Evolutionary conservation across 2,888 invertebrate genomes (phyloP).

Genomic region (Icerya purchasi): DNA sequence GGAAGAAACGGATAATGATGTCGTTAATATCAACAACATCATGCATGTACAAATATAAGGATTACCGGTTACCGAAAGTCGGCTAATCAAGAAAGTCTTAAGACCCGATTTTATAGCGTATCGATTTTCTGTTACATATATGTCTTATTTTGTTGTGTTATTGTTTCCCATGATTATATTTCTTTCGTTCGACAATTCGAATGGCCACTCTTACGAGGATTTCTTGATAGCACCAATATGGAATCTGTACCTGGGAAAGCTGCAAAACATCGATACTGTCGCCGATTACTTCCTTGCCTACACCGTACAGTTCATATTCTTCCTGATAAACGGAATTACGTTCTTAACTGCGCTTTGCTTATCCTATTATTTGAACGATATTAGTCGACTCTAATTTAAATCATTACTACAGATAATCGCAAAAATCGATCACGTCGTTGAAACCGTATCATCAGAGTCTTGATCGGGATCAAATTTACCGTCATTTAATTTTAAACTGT

Average conservation of each 20-base stretch:
- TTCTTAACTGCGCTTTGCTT: background rate
- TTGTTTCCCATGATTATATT: background rate
- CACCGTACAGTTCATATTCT: background rate
- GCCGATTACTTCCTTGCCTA: background rate
- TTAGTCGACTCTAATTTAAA: background rate
- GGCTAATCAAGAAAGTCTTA: background rate
- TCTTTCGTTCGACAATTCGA: background rate
- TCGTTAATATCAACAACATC: background rate
- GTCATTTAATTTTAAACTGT: background rate
- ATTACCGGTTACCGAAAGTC: background rate
- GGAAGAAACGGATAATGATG: background rate
- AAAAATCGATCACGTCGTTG: background rate
- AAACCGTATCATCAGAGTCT: background rate
- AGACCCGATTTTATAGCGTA: background rate
- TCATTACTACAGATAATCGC: background rate
- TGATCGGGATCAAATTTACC: background rate
- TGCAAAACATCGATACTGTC: background rate
- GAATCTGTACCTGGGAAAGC: background rate
- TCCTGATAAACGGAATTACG: background rate
- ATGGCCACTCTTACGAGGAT: background rate
- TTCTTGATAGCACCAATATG: background rate
- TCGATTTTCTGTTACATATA: background rate
- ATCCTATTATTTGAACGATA: background rate
- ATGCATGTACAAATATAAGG: background rate
- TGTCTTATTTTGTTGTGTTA: background rate